phyloP scores from a whole-genome alignment of 2,888 invertebrate species.

The Drosophila conformis region DNA sequence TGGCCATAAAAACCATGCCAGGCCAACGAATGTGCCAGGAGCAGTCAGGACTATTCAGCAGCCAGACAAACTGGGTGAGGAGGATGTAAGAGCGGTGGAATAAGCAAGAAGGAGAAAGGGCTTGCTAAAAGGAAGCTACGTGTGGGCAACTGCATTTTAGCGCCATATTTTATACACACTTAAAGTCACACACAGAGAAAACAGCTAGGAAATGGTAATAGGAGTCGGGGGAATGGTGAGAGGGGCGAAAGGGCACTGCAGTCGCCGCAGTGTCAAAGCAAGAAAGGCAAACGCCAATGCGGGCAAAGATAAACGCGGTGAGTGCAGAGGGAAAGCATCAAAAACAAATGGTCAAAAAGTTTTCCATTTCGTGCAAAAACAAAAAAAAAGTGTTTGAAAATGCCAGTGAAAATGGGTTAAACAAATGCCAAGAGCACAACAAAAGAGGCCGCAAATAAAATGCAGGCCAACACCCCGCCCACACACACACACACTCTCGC shows the following conservation, averaged over 20 bases:
- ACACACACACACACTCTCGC: neutral
- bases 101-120: neutral
- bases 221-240: neutral
- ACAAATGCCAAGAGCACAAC: slow-evolving; percentile 62
- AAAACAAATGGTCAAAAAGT: slow-evolving; percentile 73
- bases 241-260: slow-evolving; percentile 40
- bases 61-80: slow-evolving; percentile 5
- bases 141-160: slow-evolving; percentile 75
- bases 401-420: slow-evolving; percentile 62
- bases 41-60: slow-evolving; percentile 27
- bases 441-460: slow-evolving; percentile 52
- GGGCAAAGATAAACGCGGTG: slow-evolving; percentile 66
- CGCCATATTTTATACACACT: slow-evolving; percentile 79
- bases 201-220: slow-evolving; percentile 14
- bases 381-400: slow-evolving; percentile 30
- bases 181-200: slow-evolving; percentile 75
- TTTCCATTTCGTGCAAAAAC: slow-evolving; percentile 17
- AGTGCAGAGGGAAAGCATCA: slow-evolving; percentile 23
- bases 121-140: slow-evolving; percentile 27
- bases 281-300: slow-evolving; percentile 66
- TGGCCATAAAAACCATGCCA: slow-evolving; percentile 74
- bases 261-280: slow-evolving; percentile 70
- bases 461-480: slow-evolving; percentile 52
- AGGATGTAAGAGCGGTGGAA: neutral
- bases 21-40: slow-evolving; percentile 58